A percentile compares a stretch with the other conserved stretches of the same genome.
These are phyloP conservation scores for Cepphus grylle DNA, from an alignment of 2,113 vertebrate species.

Conservation along the genomic window DNA sequence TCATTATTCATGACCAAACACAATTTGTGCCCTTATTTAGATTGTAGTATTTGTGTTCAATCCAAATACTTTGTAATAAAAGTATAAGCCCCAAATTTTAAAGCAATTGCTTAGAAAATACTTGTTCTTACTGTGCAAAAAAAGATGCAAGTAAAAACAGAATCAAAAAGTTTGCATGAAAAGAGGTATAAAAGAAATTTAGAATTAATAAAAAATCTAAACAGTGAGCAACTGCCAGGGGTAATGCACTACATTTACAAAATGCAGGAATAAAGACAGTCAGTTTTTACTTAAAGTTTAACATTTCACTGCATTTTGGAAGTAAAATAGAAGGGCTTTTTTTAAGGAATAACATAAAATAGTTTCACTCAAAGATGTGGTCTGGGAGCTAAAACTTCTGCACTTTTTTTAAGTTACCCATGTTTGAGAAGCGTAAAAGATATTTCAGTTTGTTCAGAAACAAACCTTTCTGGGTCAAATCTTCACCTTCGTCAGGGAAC, in stretches of 20 bases:
- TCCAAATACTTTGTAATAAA: background rate
- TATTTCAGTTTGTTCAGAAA: background rate
- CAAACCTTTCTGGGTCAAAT: slow-evolving; percentile 36
- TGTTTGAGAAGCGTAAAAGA: slow-evolving; percentile 4
- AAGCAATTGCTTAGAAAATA: background rate
- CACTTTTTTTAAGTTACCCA: background rate
- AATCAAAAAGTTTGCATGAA: background rate
- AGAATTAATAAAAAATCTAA: background rate
- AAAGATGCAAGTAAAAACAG: background rate
- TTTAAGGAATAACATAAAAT: background rate
- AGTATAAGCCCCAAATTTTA: background rate
- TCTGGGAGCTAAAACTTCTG: background rate
- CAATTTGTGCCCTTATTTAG: background rate
- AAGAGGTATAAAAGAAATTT: background rate
- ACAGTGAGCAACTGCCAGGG: background rate
- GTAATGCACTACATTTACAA: background rate
- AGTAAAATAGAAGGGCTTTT: background rate
- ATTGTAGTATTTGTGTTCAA: background rate
- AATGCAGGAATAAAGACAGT: background rate
- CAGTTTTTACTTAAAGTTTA: background rate
- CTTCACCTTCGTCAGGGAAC: background rate
- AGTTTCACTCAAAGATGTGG: background rate
- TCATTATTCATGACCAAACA: background rate
- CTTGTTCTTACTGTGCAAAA: background rate
- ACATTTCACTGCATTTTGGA: background rate